These are phyloP conservation scores for Passer domesticus DNA, from an alignment of 2,113 vertebrate genomes.

Conservation along the genomic window DNA sequence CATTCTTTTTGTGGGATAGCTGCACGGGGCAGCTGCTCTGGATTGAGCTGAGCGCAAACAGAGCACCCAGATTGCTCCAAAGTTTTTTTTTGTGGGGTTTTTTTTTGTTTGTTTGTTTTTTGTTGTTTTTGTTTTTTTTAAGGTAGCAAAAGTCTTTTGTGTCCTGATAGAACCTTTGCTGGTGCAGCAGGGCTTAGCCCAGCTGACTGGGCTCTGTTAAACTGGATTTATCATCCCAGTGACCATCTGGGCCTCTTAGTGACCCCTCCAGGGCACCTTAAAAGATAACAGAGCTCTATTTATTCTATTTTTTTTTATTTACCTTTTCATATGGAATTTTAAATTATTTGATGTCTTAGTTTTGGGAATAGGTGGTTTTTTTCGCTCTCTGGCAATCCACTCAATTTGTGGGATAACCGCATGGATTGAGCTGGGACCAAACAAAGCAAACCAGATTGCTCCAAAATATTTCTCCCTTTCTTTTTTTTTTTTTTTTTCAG, in stretches of 20 bases:
- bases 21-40: not conserved
- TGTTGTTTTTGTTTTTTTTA: no score
- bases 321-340: accelerated
- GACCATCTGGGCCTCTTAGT: not conserved
- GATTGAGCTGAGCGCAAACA: not conserved
- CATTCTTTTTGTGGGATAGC: not conserved
- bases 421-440: not conserved
- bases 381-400: accelerated
- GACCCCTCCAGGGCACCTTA: not conserved
- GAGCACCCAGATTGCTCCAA: not conserved
- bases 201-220: not conserved
- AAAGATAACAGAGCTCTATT: not conserved
- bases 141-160: not conserved
- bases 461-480: not conserved
- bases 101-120: not conserved
- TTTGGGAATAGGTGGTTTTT: not conserved
- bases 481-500: not conserved
- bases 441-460: not conserved
- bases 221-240: not conserved
- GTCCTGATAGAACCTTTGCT: not conserved
- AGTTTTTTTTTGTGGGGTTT: not conserved
- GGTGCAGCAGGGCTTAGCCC: not conserved
- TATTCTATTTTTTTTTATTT: not conserved
- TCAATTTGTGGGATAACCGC: not conserved
- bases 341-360: not conserved